phyloP scores from a whole-genome alignment of 2,888 invertebrate genomes.

The Pollenia griseotomentosa region DNA sequence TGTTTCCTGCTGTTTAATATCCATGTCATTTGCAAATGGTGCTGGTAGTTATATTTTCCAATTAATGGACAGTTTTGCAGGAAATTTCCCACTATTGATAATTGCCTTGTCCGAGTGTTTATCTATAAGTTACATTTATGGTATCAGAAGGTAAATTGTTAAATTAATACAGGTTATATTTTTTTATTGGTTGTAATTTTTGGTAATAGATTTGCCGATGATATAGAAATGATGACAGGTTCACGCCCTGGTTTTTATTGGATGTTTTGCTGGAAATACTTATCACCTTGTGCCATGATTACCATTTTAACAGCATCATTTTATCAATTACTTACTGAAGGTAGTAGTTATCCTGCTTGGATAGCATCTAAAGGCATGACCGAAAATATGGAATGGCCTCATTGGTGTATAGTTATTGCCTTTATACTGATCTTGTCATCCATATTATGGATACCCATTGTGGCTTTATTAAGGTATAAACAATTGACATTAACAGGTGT shows the following conservation, averaged over 20 bases:
- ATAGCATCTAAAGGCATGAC: constrained; percentile 89
- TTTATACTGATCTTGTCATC: constrained; percentile 90
- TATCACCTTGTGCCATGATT: constrained; percentile 95
- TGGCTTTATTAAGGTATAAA: constrained; percentile 91
- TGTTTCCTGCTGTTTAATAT: constrained; percentile 91
- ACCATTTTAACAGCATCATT: constrained; percentile 93
- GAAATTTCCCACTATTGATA: constrained; percentile 95
- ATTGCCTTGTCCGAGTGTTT: constrained; percentile 97
- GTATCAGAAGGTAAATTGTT: constrained; percentile 90
- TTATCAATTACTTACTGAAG: constrained; percentile 91
- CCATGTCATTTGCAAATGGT: constrained; percentile 96
- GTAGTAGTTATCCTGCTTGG: constrained; percentile 95
- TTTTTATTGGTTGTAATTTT: not conserved
- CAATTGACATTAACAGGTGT: not conserved
- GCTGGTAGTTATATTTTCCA: constrained; percentile 97
- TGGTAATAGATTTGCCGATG: constrained; percentile 91
- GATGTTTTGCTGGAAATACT: constrained; percentile 97
- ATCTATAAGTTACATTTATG: constrained; percentile 97
- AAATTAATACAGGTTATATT: not conserved
- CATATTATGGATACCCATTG: constrained; percentile 93
- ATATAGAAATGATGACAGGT: constrained; percentile 97
- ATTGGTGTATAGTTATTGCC: constrained; percentile 92
- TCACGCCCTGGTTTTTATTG: constrained; percentile 94
- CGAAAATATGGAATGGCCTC: constrained; percentile 92
- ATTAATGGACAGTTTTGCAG: constrained; percentile 96